These are phyloP conservation scores for Hoplostethus mediterraneus DNA, from an alignment of 2,797 vertebrate species.

Conservation along the genomic window DNA sequence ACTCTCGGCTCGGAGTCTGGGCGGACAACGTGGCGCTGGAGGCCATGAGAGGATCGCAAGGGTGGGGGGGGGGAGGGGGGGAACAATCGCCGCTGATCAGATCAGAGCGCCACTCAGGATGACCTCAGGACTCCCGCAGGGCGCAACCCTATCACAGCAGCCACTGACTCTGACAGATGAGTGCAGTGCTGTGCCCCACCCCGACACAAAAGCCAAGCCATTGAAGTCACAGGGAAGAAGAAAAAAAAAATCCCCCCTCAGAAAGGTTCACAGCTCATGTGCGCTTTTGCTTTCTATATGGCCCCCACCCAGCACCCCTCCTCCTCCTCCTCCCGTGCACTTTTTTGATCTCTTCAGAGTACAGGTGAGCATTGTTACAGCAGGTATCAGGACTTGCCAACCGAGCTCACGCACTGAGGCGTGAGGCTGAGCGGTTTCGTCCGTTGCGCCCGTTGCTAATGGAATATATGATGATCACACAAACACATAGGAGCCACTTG, in stretches of 20 bases:
- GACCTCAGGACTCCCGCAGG: slow-evolving; percentile 83
- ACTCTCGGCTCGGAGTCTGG: slow-evolving; percentile 30
- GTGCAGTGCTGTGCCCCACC: slow-evolving; percentile 61
- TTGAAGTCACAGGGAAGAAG: slow-evolving; percentile 74
- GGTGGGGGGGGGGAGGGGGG: too few relatives aligned
- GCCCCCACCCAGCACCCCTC: slow-evolving; percentile 4
- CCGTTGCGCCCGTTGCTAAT: slow-evolving; percentile 37
- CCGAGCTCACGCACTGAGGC: slow-evolving; percentile 38
- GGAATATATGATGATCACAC: slow-evolving; percentile 25
- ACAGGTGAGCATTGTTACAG: slow-evolving; percentile 67
- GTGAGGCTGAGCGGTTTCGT: slow-evolving; percentile 37
- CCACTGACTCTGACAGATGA: slow-evolving; percentile 78
- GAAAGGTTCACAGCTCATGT: slow-evolving; percentile 54
- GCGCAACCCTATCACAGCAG: slow-evolving; percentile 82
- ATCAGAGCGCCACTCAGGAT: slow-evolving; percentile 79
- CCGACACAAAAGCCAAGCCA: slow-evolving; percentile 75
- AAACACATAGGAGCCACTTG: slow-evolving; percentile 38
- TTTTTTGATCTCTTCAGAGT: slow-evolving; percentile 64
- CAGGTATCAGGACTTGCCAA: slow-evolving; percentile 52
- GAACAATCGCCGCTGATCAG: slow-evolving; percentile 71
- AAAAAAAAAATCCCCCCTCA: slow-evolving; percentile 50
- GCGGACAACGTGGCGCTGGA: slow-evolving; percentile 53
- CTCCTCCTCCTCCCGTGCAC: slow-evolving; percentile 2
- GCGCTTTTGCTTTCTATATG: slow-evolving; percentile 56
- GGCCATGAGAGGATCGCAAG: slow-evolving; percentile 60